phyloP scores from a whole-genome alignment of 1,140 invertebrate species.

The Psilanteris sp. region DNA sequence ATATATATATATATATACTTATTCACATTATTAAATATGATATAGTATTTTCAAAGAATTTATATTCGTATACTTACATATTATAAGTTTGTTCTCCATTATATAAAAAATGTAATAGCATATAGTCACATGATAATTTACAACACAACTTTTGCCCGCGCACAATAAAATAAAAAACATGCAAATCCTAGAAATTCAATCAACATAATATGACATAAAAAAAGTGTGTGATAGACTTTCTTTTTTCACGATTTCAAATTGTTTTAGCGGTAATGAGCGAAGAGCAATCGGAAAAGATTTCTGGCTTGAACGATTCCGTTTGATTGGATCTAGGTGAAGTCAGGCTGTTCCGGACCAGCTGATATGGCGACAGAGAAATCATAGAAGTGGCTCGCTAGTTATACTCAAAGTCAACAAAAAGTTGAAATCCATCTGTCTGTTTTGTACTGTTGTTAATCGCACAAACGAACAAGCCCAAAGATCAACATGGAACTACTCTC shows the following conservation, averaged over 20 bases:
- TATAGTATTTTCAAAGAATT: no score
- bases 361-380: conserved; percentile 70
- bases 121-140: no score
- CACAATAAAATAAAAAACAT: no score
- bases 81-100: no score
- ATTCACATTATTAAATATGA: no score
- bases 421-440: conserved; percentile 38
- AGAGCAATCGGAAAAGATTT: conserved; percentile 55
- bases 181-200: no score
- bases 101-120: no score
- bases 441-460: conserved; percentile 33
- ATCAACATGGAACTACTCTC: conserved; percentile 28
- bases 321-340: conserved; percentile 58
- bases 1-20: no score
- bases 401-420: conserved; percentile 64
- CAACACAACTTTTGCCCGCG: no score
- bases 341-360: conserved; percentile 66
- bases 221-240: no score
- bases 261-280: conserved; percentile 43
- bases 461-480: conserved; percentile 30
- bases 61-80: no score
- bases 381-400: conserved; percentile 49
- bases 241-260: conserved; percentile 46
- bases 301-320: conserved; percentile 54
- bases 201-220: no score